phyloP scores from a whole-genome alignment of 2,888 invertebrate species.

The Eulithis prunata region DNA sequence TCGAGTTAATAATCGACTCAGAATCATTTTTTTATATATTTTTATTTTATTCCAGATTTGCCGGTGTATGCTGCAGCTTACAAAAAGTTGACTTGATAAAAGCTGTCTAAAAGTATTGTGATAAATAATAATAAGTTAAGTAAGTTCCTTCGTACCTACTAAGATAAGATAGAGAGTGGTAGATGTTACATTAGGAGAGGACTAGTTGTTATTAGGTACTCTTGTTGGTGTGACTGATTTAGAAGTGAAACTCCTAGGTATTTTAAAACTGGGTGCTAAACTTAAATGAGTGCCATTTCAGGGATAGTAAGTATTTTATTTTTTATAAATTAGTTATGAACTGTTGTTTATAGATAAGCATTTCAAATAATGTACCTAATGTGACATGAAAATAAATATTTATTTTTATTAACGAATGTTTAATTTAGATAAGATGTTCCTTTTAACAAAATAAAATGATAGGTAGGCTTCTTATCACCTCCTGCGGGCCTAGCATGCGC shows the following conservation, averaged over 20 bases:
- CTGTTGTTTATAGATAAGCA: conserved; percentile 17
- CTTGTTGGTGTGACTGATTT: conserved; percentile 35
- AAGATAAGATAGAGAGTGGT: neutral
- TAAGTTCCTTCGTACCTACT: neutral
- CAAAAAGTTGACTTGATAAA: conserved; percentile 18
- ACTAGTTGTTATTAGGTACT: conserved; percentile 22
- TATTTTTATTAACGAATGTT: conserved; percentile 2
- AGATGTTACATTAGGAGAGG: conserved; percentile 13
- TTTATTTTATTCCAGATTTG: conserved; percentile 62
- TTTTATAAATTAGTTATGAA: conserved; percentile 24
- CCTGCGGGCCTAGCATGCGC: too few relatives aligned
- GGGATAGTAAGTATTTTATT: conserved; percentile 21
- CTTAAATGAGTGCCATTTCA: conserved; percentile 35
- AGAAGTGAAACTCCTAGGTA: conserved; percentile 28
- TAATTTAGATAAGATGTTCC: conserved; percentile 26
- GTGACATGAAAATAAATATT: conserved; percentile 26
- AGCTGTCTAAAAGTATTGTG: conserved; percentile 27
- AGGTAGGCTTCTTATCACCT: too few relatives aligned
- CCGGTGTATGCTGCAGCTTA: conserved; percentile 72
- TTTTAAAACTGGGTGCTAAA: conserved; percentile 31
- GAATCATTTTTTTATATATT: neutral
- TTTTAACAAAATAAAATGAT: too few relatives aligned
- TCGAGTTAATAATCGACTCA: too few relatives aligned
- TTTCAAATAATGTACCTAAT: conserved; percentile 25
- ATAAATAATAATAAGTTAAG: conserved; percentile 16